Evolutionary conservation across 2,888 invertebrate genomes (phyloP).

Genomic region (Apamea epomidion): DNA sequence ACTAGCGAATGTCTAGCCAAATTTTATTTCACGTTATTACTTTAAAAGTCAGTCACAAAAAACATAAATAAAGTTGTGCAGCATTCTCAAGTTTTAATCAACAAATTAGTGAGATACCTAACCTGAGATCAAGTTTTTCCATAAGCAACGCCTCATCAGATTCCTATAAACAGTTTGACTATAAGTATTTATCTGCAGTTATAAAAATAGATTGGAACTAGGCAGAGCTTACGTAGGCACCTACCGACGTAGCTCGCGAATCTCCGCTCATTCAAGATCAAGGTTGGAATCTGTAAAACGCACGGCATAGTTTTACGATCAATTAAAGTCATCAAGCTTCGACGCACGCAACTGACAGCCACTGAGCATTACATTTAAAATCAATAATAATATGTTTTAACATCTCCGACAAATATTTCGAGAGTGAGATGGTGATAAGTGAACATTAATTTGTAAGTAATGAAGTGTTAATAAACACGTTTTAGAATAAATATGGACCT

Average conservation of each 20-base stretch:
- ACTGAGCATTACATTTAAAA: slow-evolving; percentile 24
- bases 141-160: slow-evolving; percentile 25
- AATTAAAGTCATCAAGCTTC: slow-evolving; percentile 48
- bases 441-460: not conserved
- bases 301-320: slow-evolving; percentile 58
- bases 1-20: slow-evolving; percentile 23
- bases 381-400: slow-evolving; percentile 1
- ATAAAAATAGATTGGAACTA: slow-evolving; percentile 64
- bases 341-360: slow-evolving; percentile 43
- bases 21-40: slow-evolving; percentile 3
- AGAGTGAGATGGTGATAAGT: not conserved
- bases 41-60: slow-evolving; percentile 2
- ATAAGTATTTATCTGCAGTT: slow-evolving; percentile 57
- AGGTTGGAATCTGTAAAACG: slow-evolving; percentile 63
- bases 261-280: slow-evolving; percentile 71
- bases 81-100: slow-evolving; percentile 1
- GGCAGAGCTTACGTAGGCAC: slow-evolving; percentile 63
- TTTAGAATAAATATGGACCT: no score
- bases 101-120: slow-evolving; percentile 6
- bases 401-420: not conserved
- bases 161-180: slow-evolving; percentile 42
- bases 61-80: slow-evolving; percentile 12
- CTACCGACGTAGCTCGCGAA: slow-evolving; percentile 55
- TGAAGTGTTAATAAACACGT: not conserved
- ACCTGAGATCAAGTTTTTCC: slow-evolving; percentile 16